A percentile compares a stretch with the other conserved stretches of the same genome.
phyloP scores from a whole-genome alignment of 2,888 invertebrate species.

The Drosophila paramelanica region DNA sequence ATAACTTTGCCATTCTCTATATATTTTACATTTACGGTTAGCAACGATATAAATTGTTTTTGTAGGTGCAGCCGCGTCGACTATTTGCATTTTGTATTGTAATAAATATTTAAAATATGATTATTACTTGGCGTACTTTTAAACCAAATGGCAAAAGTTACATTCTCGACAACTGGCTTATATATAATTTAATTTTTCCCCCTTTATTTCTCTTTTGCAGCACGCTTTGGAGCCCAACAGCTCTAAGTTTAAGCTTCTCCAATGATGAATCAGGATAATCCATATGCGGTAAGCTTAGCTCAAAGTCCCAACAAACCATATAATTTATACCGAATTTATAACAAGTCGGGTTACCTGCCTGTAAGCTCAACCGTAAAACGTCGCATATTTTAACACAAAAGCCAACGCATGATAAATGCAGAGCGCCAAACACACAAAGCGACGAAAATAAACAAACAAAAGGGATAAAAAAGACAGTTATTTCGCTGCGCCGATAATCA shows the following conservation, averaged over 20 bases:
- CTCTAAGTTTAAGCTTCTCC: conserved; percentile 29
- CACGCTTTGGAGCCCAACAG: conserved; percentile 15
- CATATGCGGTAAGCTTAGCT: conserved; percentile 81
- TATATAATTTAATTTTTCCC: conserved; percentile 1
- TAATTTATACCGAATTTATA: conserved; percentile 55
- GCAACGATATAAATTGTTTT: conserved; percentile 14
- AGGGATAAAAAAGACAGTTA: conserved; percentile 12
- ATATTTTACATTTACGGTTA: conserved; percentile 37
- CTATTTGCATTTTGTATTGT: conserved; percentile 24
- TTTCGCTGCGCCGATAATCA: not conserved
- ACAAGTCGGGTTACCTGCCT: conserved; percentile 38
- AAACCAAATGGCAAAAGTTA: conserved; percentile 24
- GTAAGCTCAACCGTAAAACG: conserved; percentile 48
- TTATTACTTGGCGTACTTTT: conserved; percentile 20
- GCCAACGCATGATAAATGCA: conserved; percentile 59
- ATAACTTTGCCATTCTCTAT: conserved; percentile 2
- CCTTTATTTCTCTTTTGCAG: conserved; percentile 45
- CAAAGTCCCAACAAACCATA: conserved; percentile 23
- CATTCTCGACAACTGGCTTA: not conserved
- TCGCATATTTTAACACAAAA: conserved; percentile 58
- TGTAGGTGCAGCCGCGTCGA: conserved; percentile 40
- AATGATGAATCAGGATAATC: conserved; percentile 84
- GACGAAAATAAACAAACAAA: conserved; percentile 17
- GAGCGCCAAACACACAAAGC: conserved; percentile 45
- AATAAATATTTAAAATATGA: conserved; percentile 42